A percentile compares a stretch with the other conserved stretches of the same genome.
Evolutionary conservation across 2,113 vertebrate species (phyloP).

Genomic region (Ochotona curzoniae): DNA sequence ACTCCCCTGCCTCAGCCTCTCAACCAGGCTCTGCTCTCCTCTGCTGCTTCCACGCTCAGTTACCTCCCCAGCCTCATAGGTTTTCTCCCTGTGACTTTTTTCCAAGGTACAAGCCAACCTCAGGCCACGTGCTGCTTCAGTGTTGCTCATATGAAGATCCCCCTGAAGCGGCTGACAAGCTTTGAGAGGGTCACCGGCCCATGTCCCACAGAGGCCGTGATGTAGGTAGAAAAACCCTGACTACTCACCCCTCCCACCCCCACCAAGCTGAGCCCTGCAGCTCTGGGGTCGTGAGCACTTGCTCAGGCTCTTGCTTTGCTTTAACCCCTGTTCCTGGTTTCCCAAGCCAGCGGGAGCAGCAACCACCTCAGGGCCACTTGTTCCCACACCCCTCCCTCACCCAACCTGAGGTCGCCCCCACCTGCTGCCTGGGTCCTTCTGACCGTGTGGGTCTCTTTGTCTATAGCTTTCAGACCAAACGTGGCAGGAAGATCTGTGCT

Average conservation of each 20-base stretch:
- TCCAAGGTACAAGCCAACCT: background rate
- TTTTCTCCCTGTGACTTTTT: background rate
- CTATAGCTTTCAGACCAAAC: constrained; percentile 1
- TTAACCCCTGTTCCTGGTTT: too few species aligned
- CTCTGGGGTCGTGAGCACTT: too few species aligned
- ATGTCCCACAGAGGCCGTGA: background rate
- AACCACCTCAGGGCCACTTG: background rate
- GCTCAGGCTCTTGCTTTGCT: background rate
- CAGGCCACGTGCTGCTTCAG: background rate
- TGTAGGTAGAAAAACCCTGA: background rate
- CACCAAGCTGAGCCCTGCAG: background rate
- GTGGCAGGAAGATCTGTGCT: background rate
- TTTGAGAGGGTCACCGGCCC: background rate
- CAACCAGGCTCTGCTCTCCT: fast-evolving
- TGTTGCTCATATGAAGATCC: background rate
- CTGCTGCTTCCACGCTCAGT: background rate
- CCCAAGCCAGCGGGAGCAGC: background rate
- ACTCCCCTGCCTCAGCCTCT: too few species aligned
- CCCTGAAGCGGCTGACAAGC: background rate
- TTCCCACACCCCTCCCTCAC: background rate
- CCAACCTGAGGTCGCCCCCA: background rate
- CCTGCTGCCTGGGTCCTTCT: background rate
- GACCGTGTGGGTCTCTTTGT: background rate
- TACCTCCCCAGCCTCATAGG: background rate
- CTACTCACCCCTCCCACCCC: background rate